phyloP scores from a whole-genome alignment of 2,888 invertebrate genomes.

The Sinodicranocentrus sp. region DNA sequence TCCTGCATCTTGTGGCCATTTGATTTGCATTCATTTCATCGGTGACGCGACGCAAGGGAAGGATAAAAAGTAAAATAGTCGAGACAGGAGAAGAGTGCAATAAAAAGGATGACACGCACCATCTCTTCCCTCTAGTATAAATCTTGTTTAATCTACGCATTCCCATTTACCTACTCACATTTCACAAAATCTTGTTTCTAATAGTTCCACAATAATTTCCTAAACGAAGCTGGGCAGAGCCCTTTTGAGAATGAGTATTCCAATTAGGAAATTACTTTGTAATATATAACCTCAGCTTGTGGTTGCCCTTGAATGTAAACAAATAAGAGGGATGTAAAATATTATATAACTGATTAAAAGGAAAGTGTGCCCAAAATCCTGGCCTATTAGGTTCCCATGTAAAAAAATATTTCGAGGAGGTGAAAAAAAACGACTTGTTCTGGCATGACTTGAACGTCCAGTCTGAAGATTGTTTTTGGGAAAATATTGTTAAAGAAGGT shows the following conservation, averaged over 20 bases:
- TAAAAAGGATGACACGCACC: constrained; percentile 30
- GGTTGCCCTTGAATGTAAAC: constrained; percentile 30
- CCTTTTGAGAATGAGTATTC: no score
- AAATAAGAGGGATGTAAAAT: not conserved
- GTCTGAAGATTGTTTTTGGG: no score
- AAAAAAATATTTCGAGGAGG: no score
- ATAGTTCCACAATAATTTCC: no score
- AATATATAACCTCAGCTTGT: not conserved
- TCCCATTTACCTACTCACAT: not conserved
- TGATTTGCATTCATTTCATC: constrained; percentile 31
- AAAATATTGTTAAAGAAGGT: no score
- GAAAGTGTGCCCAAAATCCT: constrained; percentile 16
- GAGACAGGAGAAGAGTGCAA: not conserved
- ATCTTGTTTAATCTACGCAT: not conserved
- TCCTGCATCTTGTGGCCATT: no score
- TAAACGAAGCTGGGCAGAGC: no score
- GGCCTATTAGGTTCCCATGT: no score
- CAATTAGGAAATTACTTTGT: not conserved
- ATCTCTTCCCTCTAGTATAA: not conserved
- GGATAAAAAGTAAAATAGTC: no score
- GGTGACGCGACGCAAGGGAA: not conserved
- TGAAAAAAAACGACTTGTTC: no score
- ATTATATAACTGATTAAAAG: constrained; percentile 9
- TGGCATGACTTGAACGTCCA: no score
- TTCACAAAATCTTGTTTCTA: no score